Evolutionary conservation across 2,888 invertebrate genomes (phyloP).

Genomic region (Metalampra italica): DNA sequence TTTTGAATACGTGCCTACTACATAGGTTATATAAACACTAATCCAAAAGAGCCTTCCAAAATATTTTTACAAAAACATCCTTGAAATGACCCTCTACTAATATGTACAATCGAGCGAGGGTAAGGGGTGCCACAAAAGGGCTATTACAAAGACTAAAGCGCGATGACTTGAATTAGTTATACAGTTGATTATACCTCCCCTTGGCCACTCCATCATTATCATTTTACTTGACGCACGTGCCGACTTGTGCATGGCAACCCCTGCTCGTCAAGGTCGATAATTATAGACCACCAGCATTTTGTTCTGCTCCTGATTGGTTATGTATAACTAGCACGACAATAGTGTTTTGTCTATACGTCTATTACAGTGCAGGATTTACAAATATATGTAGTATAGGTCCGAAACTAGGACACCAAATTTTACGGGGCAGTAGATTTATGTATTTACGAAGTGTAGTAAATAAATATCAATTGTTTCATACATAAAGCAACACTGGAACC

Average conservation of each 20-base stretch:
- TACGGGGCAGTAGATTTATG: too few relatives aligned
- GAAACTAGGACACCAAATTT: too few relatives aligned
- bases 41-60: constrained; percentile 31
- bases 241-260: constrained; percentile 53
- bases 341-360: constrained; percentile 22
- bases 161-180: constrained; percentile 76
- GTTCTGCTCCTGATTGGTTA: constrained; percentile 42
- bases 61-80: constrained; percentile 55
- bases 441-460: too few relatives aligned
- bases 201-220: constrained; percentile 74
- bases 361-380: neutral
- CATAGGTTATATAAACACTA: neutral
- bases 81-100: constrained; percentile 39
- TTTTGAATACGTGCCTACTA: too few relatives aligned
- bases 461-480: too few relatives aligned
- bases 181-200: constrained; percentile 73
- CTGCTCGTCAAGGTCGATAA: constrained; percentile 69
- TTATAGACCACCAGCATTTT: constrained; percentile 45
- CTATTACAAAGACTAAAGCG: constrained; percentile 58
- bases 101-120: constrained; percentile 21
- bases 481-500: too few relatives aligned
- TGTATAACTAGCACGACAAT: constrained; percentile 28
- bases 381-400: neutral
- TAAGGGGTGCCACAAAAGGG: constrained; percentile 61
- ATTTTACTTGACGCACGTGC: constrained; percentile 70